Percentiles rank a stretch among this genome's conserved stretches.
Evolutionary conservation across 2,888 invertebrate species (phyloP).

Genomic region (Papilio demoleus): DNA sequence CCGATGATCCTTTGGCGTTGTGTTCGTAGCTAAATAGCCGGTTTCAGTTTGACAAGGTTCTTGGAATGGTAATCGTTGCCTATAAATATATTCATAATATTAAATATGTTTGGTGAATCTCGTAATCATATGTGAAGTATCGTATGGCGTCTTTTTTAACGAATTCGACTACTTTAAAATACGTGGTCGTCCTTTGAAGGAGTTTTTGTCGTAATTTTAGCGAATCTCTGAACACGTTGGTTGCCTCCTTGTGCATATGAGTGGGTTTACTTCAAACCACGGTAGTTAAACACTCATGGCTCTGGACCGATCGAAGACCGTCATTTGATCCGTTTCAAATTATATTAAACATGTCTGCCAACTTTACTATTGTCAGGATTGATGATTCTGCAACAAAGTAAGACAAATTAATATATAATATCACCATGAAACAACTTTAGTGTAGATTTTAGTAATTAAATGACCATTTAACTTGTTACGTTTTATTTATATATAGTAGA

Average conservation of each 20-base stretch:
- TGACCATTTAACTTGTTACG: no score
- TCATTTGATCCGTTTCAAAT: slow-evolving; percentile 7
- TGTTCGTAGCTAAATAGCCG: slow-evolving; percentile 47
- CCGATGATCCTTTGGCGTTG: slow-evolving; percentile 20
- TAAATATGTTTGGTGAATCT: slow-evolving; percentile 65
- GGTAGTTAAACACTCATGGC: slow-evolving; percentile 35
- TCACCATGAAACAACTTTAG: no score
- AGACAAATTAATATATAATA: background rate
- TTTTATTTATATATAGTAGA: no score
- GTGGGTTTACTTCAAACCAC: slow-evolving; percentile 46
- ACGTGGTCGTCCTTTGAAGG: slow-evolving; percentile 71
- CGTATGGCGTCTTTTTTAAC: slow-evolving; percentile 81
- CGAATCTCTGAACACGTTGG: slow-evolving; percentile 75
- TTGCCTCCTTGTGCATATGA: slow-evolving; percentile 77
- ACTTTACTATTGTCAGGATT: background rate
- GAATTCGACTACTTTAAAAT: slow-evolving; percentile 77
- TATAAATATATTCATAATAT: slow-evolving; percentile 79
- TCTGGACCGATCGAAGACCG: background rate
- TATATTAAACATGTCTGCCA: slow-evolving; percentile 23
- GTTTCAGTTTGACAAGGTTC: slow-evolving; percentile 77
- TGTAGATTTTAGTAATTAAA: no score
- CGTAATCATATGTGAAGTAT: slow-evolving; percentile 76
- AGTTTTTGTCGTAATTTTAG: slow-evolving; percentile 76
- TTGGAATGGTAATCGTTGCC: slow-evolving; percentile 72
- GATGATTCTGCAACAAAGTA: slow-evolving; percentile 44